Conservation (phyloP, 2,113 vertebrate species). For the Pithys albifrons region DNA sequence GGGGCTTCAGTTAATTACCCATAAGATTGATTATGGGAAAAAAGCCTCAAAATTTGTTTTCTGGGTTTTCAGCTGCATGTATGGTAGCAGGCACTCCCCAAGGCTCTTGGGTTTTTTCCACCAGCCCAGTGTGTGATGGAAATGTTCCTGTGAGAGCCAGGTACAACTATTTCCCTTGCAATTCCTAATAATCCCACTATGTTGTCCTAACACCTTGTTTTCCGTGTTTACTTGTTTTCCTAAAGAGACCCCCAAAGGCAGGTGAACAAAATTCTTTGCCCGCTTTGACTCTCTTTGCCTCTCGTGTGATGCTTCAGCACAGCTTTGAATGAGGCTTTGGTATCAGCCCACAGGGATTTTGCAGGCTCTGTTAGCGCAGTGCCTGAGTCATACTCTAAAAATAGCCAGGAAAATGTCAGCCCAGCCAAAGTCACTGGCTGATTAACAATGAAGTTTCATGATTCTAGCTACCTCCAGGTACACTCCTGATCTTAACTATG, state of each 20-base stretch:
- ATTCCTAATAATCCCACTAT: not conserved
- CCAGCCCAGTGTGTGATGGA: not conserved
- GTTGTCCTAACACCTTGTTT: not conserved
- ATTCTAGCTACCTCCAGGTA: not conserved
- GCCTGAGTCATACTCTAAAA: constrained; percentile 67
- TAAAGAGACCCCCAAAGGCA: not conserved
- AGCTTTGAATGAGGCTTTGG: not conserved
- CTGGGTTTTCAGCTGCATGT: not conserved
- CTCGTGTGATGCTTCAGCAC: not conserved
- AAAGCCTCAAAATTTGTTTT: not conserved
- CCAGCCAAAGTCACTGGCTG: constrained; percentile 24
- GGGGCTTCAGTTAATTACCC: not conserved
- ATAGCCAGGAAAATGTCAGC: constrained; percentile 58
- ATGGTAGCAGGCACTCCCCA: not conserved
- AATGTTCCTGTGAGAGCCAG: not conserved
- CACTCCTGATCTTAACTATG: not conserved
- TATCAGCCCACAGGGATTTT: not conserved
- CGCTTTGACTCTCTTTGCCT: not conserved
- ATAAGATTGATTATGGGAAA: not conserved
- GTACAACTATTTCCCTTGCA: not conserved
- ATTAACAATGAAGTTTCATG: not conserved
- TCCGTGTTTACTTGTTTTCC: not conserved
- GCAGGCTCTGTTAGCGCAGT: not conserved
- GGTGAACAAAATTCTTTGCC: not conserved
- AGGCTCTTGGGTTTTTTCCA: not conserved